Evolutionary conservation across 2,113 vertebrate genomes (phyloP).

Genomic region (Boulengeromyrus knoepffleri): DNA sequence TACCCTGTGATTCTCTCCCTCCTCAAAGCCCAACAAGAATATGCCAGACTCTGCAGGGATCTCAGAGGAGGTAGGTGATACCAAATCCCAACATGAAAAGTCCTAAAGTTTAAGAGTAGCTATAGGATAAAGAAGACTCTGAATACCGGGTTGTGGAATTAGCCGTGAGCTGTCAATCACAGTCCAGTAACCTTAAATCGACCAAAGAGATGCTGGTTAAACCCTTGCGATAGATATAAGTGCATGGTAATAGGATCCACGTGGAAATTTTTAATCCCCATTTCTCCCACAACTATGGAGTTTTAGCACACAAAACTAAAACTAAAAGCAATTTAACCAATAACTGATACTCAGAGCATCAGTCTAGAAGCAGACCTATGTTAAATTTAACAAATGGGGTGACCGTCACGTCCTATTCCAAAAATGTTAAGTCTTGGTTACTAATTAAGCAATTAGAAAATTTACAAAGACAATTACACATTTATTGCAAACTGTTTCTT

Average conservation of each 20-base stretch:
- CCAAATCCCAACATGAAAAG: neutral
- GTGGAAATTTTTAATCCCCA: neutral
- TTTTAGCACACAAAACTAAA: neutral
- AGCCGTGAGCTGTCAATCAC: neutral
- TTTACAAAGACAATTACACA: neutral
- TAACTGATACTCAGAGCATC: neutral
- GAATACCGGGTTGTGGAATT: neutral
- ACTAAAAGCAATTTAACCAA: neutral
- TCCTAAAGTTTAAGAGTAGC: neutral
- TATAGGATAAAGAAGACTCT: neutral
- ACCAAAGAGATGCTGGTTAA: neutral
- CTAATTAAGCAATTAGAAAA: neutral
- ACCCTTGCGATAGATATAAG: neutral
- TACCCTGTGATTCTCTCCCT: slow-evolving; percentile 39
- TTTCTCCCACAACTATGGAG: neutral
- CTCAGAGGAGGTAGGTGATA: slow-evolving; percentile 24
- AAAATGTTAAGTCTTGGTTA: neutral
- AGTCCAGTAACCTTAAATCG: neutral
- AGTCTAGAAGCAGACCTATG: neutral
- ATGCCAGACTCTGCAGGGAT: slow-evolving; percentile 30
- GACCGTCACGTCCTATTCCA: neutral
- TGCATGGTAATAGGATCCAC: neutral
- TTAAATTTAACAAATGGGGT: neutral
- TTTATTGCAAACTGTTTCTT: slow-evolving; percentile 30
- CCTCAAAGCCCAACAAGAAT: slow-evolving; percentile 31